Base-by-base conservation (phyloP, 2,888 invertebrate species). In the Leptopilina drosophilae region DNA sequence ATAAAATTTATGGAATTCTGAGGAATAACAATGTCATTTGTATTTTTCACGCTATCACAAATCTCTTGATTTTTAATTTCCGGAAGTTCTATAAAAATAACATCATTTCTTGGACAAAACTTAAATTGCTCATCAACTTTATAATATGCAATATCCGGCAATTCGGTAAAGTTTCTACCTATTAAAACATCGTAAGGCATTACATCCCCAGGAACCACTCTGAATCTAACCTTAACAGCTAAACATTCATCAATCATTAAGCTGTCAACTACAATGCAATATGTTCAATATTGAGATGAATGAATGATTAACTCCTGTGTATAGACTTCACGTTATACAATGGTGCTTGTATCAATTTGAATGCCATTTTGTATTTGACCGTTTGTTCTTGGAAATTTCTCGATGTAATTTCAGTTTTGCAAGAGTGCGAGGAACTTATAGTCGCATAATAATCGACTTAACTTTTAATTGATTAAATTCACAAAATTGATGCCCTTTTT, bases 131-230 rank as follows among this genome's bases (percentile, higher is more conserved):
- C 65, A 15, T 82, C 82, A 7, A 84, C 67, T 64, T 84, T 82
- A 40, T 78, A 78, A 64, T 84, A 86, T 6, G 77, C 75, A 0
- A 86, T 77, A 33, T 85, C 75, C 9, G 80, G 69, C 40, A 83
- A 62, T 20, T 85, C 86, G 0, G 83, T 84, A 46, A 80, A 86
- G 9, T 82, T 84, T 33, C 85, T 66, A 6, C 87, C 85, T 9
- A 87, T 80, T 46, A 86, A 80, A 11, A 86, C 56, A 64, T 86
- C 86, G 8, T 80, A 69, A 8, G 79, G 66, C 77, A 86, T 85
- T 8, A 82, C 83, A 46, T 84, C 79, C 76, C 87, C 85, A 11
- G 84, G 84, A 12, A 86, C 86, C 14, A 85, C 77, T 66, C 83
- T 75, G n/a, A 85, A 62, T 9, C 67, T 67, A 4, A 86, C 78